Base-by-base conservation (phyloP, 2,797 vertebrate genomes). In the Amblyopsis hoosieri region DNA sequence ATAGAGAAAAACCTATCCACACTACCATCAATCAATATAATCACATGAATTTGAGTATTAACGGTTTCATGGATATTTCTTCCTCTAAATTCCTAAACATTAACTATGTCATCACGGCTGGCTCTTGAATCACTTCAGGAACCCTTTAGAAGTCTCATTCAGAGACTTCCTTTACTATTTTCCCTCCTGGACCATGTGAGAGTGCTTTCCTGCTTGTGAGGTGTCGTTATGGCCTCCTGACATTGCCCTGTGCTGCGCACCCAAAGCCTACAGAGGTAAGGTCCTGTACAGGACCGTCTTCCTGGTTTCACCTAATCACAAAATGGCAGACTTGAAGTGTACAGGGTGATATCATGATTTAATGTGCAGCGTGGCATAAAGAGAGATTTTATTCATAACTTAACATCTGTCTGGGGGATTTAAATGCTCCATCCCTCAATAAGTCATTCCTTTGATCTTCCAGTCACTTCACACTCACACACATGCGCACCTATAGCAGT, bases 121-220 rank as follows among this genome's bases (percentile, higher is more conserved):
- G 23, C 23, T 58, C 29, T 51, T 63, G 13, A 60, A 12, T 51
- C 53, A 1, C 49, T 53, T 23, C 58, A 66, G 53, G 62, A 65
- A 66, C 17, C 53, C 54, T 66, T 65, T 64, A 29, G 23, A 69
- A 53, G 11, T 54, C 53, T 66, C 60, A 19, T 31, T 54, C 42
- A 69, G 1, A 62, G 45, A 14, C 33, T 17, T 45, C 17, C 2
- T 31, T 57, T 64, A 3, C 8, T 54, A 33, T 61, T 45, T 58
- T 59, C 8, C 47, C 14, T 71, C 10, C 31, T 47, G 15, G 68
- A 31, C 15, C 13, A 11, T 45, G 31, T 11, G 1, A 31, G 45
- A 69, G 15, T 66, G 55, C 67, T 31, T 55, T 53, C 42, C 57
- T 50, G 75, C 73, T 71, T 55, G 57, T 33, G 63, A 76, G 71